Conservation (phyloP, 2,797 vertebrate species). For the Chelmon rostratus region DNA sequence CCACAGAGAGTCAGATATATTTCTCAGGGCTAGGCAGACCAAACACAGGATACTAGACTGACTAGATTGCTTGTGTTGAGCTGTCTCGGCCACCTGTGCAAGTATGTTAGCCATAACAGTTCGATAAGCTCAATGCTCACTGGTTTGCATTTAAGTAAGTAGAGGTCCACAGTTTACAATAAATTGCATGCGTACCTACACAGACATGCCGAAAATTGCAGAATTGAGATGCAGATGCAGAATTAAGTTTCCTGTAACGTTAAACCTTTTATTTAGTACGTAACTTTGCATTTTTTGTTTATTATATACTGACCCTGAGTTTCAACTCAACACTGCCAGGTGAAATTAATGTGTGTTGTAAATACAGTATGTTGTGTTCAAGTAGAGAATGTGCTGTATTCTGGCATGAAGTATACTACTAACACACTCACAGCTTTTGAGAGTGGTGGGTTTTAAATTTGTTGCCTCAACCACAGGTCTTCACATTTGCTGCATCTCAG, state of each 20-base stretch:
- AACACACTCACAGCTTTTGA: neutral
- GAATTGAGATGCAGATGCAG: neutral
- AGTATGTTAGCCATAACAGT: neutral
- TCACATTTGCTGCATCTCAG: slow-evolving; percentile 40
- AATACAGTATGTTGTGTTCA: neutral
- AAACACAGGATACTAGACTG: neutral
- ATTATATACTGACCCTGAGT: neutral
- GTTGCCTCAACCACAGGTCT: slow-evolving; percentile 31
- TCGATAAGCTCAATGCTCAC: neutral
- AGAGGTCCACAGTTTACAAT: neutral
- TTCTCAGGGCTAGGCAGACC: neutral
- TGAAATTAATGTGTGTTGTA: neutral
- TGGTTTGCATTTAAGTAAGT: neutral
- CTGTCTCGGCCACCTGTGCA: neutral
- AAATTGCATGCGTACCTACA: neutral
- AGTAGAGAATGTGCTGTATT: neutral
- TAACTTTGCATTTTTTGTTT: neutral
- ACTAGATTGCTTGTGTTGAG: neutral
- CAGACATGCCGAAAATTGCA: neutral
- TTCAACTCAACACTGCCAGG: neutral
- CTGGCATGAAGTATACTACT: neutral
- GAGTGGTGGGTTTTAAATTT: slow-evolving; percentile 2
- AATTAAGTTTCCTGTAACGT: neutral
- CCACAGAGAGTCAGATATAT: neutral
- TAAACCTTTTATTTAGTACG: neutral